These are phyloP conservation scores for Cyprinus carpio DNA, from an alignment of 2,113 vertebrate genomes.

Conservation along the genomic window DNA sequence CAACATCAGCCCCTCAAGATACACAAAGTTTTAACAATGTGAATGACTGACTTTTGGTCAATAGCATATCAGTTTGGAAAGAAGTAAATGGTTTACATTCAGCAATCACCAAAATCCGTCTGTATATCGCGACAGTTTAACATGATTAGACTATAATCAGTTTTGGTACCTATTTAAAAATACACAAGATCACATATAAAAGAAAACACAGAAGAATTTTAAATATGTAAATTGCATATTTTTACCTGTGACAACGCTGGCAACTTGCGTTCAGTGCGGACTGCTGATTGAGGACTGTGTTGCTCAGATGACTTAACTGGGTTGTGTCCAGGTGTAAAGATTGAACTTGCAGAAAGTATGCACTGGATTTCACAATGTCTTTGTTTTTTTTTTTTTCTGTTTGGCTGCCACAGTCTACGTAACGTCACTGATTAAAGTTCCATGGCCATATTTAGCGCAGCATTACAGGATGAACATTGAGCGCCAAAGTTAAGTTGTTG, in stretches of 20 bases:
- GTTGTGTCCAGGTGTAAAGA: slow-evolving; percentile 35
- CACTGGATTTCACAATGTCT: slow-evolving; percentile 51
- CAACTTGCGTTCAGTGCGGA: neutral
- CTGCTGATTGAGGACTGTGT: slow-evolving; percentile 26
- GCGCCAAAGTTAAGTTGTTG: slow-evolving; percentile 61
- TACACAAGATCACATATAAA: neutral
- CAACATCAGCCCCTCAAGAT: neutral
- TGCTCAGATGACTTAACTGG: slow-evolving; percentile 48
- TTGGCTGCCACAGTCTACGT: slow-evolving; percentile 63
- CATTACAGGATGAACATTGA: slow-evolving; percentile 36
- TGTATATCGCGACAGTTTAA: neutral
- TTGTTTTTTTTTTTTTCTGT: neutral
- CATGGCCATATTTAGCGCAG: slow-evolving; percentile 6
- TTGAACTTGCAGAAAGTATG: slow-evolving; percentile 75
- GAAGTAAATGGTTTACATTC: neutral
- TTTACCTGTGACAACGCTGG: slow-evolving; percentile 45
- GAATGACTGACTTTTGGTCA: neutral
- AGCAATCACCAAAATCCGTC: neutral
- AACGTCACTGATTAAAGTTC: slow-evolving; percentile 60
- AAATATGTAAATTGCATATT: neutral
- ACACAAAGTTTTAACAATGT: neutral
- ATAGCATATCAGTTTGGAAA: neutral
- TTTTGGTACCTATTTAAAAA: neutral
- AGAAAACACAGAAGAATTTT: neutral
- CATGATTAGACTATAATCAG: neutral